These are phyloP conservation scores for Neelides folsomi DNA, from an alignment of 2,888 invertebrate species.

Conservation along the genomic window DNA sequence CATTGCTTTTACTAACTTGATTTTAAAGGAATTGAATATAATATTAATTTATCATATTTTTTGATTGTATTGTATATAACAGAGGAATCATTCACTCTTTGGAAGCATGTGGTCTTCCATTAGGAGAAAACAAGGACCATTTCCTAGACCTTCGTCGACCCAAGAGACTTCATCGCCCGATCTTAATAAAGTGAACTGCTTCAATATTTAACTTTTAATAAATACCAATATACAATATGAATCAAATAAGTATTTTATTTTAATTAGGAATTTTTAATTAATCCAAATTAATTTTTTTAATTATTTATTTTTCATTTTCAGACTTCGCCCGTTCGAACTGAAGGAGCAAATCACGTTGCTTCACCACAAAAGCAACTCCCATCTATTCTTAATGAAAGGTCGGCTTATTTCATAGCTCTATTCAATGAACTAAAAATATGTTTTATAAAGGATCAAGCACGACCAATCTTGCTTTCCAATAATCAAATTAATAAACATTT, in stretches of 20 bases:
- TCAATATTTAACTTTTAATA: too few species aligned
- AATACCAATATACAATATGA: too few species aligned
- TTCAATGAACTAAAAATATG: background rate
- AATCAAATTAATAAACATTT: too few species aligned
- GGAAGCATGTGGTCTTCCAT: slow-evolving; percentile 93
- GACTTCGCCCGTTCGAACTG: slow-evolving; percentile 14
- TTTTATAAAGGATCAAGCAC: too few species aligned
- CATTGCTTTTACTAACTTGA: too few species aligned
- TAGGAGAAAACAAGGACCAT: slow-evolving; percentile 55
- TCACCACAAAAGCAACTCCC: slow-evolving; percentile 14
- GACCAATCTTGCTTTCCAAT: too few species aligned
- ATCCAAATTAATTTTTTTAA: background rate
- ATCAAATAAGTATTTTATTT: too few species aligned
- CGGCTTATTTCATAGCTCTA: background rate
- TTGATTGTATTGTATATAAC: slow-evolving; percentile 35
- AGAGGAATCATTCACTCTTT: slow-evolving; percentile 92
- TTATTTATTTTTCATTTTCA: slow-evolving; percentile 5
- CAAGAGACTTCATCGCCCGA: slow-evolving; percentile 43
- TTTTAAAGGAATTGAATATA: too few species aligned
- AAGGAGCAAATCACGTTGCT: slow-evolving; percentile 23
- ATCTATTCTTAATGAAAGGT: slow-evolving; percentile 28
- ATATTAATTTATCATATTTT: too few species aligned
- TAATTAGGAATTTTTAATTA: too few species aligned
- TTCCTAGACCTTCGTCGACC: slow-evolving; percentile 47
- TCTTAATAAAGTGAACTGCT: too few species aligned